These are phyloP conservation scores for Tubulanus polymorphus DNA, from an alignment of 2,888 invertebrate genomes.

Conservation along the genomic window DNA sequence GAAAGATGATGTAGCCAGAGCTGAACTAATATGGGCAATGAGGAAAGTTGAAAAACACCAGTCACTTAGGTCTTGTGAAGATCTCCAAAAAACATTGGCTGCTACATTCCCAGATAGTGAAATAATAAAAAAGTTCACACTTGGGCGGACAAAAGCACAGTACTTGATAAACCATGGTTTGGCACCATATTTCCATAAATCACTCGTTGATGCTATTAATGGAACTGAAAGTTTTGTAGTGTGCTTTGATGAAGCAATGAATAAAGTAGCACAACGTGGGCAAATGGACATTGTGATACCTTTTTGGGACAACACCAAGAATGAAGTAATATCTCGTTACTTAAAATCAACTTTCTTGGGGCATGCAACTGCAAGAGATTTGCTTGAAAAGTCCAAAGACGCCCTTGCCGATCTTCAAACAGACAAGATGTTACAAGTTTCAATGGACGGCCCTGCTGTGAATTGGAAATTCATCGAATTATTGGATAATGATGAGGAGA, in stretches of 20 bases:
- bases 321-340: not conserved
- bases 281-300: slow-evolving; percentile 3
- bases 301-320: not conserved
- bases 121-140: slow-evolving; percentile 1
- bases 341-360: slow-evolving; percentile 6
- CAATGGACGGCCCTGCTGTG: slow-evolving; percentile 3
- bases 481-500: not conserved
- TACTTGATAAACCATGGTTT: no score
- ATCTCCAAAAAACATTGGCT: no score
- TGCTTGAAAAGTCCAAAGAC: not conserved
- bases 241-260: slow-evolving; percentile 6
- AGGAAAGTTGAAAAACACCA: no score
- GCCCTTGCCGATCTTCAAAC: not conserved
- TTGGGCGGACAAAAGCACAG: no score
- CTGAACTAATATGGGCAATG: no score
- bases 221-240: slow-evolving; percentile 1
- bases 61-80: no score
- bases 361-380: not conserved
- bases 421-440: slow-evolving; percentile 4
- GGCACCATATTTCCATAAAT: no score
- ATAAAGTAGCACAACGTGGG: not conserved
- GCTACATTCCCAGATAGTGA: slow-evolving; percentile 6
- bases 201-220: not conserved
- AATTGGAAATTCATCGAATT: not conserved
- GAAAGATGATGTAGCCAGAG: no score